phyloP scores from a whole-genome alignment of 2,797 vertebrate genomes.

The Eulemur rubriventer region DNA sequence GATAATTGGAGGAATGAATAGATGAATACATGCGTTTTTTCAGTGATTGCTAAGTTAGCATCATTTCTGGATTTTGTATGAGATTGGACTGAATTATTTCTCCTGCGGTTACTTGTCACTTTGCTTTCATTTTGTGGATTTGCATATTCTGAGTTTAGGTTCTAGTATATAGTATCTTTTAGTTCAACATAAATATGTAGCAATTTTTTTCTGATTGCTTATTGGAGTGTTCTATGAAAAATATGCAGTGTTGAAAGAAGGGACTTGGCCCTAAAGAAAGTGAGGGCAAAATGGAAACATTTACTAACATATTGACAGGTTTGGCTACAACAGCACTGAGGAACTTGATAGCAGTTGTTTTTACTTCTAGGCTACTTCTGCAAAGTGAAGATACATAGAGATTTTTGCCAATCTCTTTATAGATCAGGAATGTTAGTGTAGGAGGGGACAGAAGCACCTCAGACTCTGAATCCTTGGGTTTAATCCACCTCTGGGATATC shows the following conservation, averaged over 20 bases:
- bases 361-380: background rate
- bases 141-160: background rate
- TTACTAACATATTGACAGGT: background rate
- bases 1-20: background rate
- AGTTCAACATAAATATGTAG: background rate
- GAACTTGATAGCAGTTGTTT: background rate
- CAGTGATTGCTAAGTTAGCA: background rate
- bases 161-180: slow-evolving; percentile 30
- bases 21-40: background rate
- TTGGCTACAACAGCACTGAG: background rate
- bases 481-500: background rate
- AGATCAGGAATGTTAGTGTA: background rate
- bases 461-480: background rate
- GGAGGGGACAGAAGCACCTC: background rate
- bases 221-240: slow-evolving; percentile 19
- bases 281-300: background rate
- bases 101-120: background rate
- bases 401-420: background rate
- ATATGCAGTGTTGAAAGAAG: background rate
- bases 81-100: background rate
- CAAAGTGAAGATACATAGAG: background rate
- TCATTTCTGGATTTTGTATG: slow-evolving; percentile 36
- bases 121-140: slow-evolving; percentile 37
- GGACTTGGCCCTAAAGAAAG: background rate
- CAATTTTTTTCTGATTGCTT: slow-evolving; percentile 34